Base-by-base conservation (phyloP, 2,888 invertebrate genomes). In the Drosophila mulleri region DNA sequence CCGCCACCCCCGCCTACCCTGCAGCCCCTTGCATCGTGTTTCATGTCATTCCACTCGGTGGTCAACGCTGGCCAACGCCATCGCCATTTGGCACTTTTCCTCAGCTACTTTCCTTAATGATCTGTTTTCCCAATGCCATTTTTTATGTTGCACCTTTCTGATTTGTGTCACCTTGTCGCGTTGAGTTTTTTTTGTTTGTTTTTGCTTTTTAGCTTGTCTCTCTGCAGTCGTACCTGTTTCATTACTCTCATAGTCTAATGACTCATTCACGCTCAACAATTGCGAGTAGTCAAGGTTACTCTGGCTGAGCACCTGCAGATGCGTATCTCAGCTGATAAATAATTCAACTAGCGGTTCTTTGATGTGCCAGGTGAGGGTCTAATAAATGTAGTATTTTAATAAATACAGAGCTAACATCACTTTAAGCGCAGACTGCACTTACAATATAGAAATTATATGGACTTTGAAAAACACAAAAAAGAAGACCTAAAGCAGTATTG, bases 141-240 rank as follows among this genome's bases (percentile, higher is more conserved):
- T 86, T 88, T 89, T 84, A 82, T 84, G 89, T 80, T 84, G 88
- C 89, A 88, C 83, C 80, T 86, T 89, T 82, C 77, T 89, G 88
- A 84, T 85, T 85, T 85, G 89, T 84, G 74, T 86, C 68, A 65
- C 67, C 72, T 76, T 76, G 69, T 67, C 57, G 60, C 50, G 65
- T 52, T 70, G 48, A 47, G 52, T 35, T 41, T 39, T 65, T 23
- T 23, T 37, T 37, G 12, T 32, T 39, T 44, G 47, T 29, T 32
- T 23, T 42, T 32, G 32, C n/a, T 29, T 8, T 29, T 29, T 50
- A 8, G 44, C 52, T 68, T 47, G 20, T 63, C 11, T 59, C 39
- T 52, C 47, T 26, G 26, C 5, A 20, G n/a, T 53, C 57, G 53
- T 66, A 87, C 82, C 83, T 78, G 84, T 80, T 72, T 67, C 35